Conservation (phyloP, 2,113 vertebrate genomes). For the Oriolus oriolus region DNA sequence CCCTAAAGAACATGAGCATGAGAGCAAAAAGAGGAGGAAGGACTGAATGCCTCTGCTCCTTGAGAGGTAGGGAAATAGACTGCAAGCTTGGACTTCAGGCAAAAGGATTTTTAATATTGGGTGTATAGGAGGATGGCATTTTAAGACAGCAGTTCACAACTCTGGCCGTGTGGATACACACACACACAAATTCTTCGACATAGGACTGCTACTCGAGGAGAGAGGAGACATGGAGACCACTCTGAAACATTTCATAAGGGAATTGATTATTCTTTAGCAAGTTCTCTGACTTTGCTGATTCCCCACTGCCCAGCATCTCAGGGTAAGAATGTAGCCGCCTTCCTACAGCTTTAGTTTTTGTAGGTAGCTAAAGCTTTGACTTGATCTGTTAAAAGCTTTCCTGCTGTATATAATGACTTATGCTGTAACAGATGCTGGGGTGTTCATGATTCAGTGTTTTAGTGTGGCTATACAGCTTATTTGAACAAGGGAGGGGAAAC, state of each 20-base stretch:
- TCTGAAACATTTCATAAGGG: slow-evolving; percentile 28
- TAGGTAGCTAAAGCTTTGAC: slow-evolving; percentile 40
- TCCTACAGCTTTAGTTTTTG: slow-evolving; percentile 28
- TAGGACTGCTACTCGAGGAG: background rate
- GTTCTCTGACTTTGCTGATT: background rate
- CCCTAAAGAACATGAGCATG: slow-evolving; percentile 94
- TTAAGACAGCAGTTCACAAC: background rate
- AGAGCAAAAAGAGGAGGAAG: slow-evolving; percentile 95
- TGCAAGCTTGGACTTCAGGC: background rate
- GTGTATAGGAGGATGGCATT: background rate
- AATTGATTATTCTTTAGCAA: background rate
- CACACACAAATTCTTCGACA: background rate
- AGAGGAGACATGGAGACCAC: background rate
- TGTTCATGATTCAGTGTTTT: slow-evolving; percentile 6
- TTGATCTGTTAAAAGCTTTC: slow-evolving; percentile 17
- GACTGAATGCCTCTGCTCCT: slow-evolving; percentile 72
- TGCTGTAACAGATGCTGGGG: slow-evolving; percentile 7
- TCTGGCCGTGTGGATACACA: background rate
- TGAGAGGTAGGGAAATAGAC: slow-evolving; percentile 18
- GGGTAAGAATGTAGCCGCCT: slow-evolving; percentile 40
- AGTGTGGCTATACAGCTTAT: background rate
- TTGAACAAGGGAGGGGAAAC: slow-evolving; percentile 33
- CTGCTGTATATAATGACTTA: slow-evolving; percentile 44
- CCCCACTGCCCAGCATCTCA: slow-evolving; percentile 22
- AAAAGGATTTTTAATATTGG: slow-evolving; percentile 11